Evolutionary conservation across 2,113 vertebrate species (phyloP), one percentile per base, ranked within the genome.

Genomic region (Amphiprion percula): DNA sequence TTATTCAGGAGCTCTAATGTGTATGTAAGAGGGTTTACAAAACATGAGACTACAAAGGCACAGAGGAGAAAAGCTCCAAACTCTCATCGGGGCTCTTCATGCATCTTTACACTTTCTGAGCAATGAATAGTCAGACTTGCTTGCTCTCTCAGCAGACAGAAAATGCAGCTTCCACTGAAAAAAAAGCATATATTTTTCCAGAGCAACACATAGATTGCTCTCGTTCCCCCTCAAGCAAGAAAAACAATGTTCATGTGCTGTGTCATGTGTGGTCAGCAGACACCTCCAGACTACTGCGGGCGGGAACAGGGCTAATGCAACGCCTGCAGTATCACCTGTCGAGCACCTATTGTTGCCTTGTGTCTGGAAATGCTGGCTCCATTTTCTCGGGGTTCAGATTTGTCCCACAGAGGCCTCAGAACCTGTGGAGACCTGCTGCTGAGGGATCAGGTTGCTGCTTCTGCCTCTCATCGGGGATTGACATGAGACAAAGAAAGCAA

Each of bases 221-320:
- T 23, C 37, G 56, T 52, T 41, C 46, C 26, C 73, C 86, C 83
- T 80, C 41, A 44, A 81, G 86, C 74, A 67, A 79, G 72, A 26
- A 73, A 85, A 89, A 82, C 79, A 87, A 77, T 77, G 82, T 78
- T 90, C 69, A 89, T 89, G 85, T 87, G 78, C 77, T 16, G 84
- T 87, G 65, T 87, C 88, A 71, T 89, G 90, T 93, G 91, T 91
- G 92, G 89, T 90, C 91, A 90, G 77, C 79, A 86, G 78, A 92
- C 87, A 84, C 67, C 80, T 62, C 33, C 81, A 71, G 82, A 86
- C 30, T 56, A 44, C 87, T 78, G 85, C 83, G 80, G 84, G 88
- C 26, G 56, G 84, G 88, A 88, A 74, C 46, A 24, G 49, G 39
- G 59, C 86, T 90, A 88, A 91, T 83, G 77, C 79, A 80, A 63